Base-by-base conservation (phyloP, 1,140 invertebrate species). In the Lepidostoma basale region DNA sequence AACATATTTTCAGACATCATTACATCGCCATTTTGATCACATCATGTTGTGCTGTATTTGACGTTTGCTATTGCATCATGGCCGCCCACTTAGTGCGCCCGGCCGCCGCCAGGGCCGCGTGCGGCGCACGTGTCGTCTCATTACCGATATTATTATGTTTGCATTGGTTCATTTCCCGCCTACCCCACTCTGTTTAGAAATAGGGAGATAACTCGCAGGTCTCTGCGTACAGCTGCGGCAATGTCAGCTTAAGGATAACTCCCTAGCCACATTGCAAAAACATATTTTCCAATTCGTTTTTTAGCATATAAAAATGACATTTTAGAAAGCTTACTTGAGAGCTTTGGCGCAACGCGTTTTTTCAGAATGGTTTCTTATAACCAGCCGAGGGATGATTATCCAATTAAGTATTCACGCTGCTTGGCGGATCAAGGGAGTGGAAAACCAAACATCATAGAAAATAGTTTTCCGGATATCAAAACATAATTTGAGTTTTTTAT, bases 121-220 rank as follows among this genome's bases (percentile, higher is more conserved):
- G 62, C 28, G 16, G 45, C 45, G 20, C 62, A 47, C 62, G 62
- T 64, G 62, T 33, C 44, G 44, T 20, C 44, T 64, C 47, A 64
- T 64, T 64, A 64, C 62, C 14, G 62, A 23, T 64, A 44, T 60
- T 60, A 63, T 64, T 54, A 64, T 64, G 62, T 64, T 64, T 64
- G 62, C 62, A 36, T 49, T 52, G 62, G 44, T 49, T 63, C 60
- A 16, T 36, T 42, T 63, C 62, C 26, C 22, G 62, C 20, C 44
- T 52, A 52, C 12, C 9, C 23, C 25, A 5, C 26, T n/a, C 39
- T 49, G 45, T 49, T 49, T 45, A 6, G n/a, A n/a, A n/a, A n/a
- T n/a, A n/a, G n/a, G n/a, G n/a, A n/a, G n/a, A n/a, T n/a, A n/a
- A n/a, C n/a, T n/a, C n/a, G n/a, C n/a, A n/a, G n/a, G n/a, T n/a